Evolutionary conservation across 2,888 invertebrate species (phyloP).

Genomic region (Apoda limacodes): DNA sequence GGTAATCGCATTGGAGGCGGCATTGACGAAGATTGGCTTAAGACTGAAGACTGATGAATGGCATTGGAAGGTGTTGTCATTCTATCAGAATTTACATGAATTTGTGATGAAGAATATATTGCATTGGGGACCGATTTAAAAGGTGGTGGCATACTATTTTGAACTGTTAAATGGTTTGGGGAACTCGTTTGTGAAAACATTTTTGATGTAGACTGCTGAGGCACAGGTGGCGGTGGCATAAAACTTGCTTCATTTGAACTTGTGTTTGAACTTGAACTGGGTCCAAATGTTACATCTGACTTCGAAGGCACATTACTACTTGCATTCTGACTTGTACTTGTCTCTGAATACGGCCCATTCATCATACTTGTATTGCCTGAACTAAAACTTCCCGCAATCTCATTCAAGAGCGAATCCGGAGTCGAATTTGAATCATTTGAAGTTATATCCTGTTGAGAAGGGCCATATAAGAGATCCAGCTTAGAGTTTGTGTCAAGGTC

Average conservation of each 20-base stretch:
- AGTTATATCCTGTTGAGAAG: constrained; percentile 13
- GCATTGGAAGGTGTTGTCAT: constrained; percentile 7
- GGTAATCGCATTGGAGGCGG: constrained; percentile 50
- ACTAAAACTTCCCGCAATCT: background rate
- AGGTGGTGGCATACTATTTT: constrained; percentile 22
- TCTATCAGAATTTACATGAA: background rate
- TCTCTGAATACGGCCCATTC: constrained; percentile 29
- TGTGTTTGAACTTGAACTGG: constrained; percentile 26
- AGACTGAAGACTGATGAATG: background rate
- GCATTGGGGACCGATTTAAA: constrained; percentile 36
- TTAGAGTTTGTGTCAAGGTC: constrained; percentile 51
- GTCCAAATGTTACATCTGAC: constrained; percentile 7
- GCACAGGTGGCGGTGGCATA: constrained; percentile 47
- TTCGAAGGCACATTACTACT: constrained; percentile 19
- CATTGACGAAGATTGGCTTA: constrained; percentile 31
- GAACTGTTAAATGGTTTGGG: constrained; percentile 22
- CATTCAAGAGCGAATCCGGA: constrained; percentile 28
- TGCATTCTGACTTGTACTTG: constrained; percentile 32
- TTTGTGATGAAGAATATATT: constrained; percentile 3
- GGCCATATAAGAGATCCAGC: constrained; percentile 45
- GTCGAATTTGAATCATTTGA: constrained; percentile 18
- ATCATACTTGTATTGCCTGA: constrained; percentile 34
- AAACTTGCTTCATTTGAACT: constrained; percentile 33
- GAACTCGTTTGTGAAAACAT: constrained; percentile 21
- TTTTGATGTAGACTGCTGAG: constrained; percentile 32